Percentiles rank a stretch among this genome's conserved stretches.
These are phyloP conservation scores for Plagiodera versicolora DNA, from an alignment of 2,888 invertebrate species.

Conservation along the genomic window DNA sequence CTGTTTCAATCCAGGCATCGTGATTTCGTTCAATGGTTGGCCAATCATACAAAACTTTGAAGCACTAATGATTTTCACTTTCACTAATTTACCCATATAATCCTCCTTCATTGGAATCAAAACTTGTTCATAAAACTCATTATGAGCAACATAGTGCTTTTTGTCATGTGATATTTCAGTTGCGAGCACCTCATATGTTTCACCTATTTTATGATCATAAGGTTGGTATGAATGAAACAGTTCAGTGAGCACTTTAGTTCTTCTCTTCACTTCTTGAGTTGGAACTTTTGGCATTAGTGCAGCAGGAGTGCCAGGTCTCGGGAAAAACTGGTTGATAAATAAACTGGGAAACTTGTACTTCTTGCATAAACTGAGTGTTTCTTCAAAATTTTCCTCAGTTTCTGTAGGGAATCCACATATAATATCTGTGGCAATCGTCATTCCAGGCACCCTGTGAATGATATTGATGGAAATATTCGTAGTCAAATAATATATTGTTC, in stretches of 20 bases:
- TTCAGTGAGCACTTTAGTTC: conserved; percentile 86
- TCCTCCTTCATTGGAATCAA: conserved; percentile 76
- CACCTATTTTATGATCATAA: conserved; percentile 70
- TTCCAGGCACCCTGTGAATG: conserved; percentile 80
- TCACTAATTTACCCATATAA: conserved; percentile 81
- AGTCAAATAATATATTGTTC: too few relatives aligned
- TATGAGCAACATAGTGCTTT: conserved; percentile 90
- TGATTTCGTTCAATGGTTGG: conserved; percentile 61
- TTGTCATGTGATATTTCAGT: conserved; percentile 93
- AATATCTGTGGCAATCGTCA: conserved; percentile 96
- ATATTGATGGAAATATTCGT: too few relatives aligned
- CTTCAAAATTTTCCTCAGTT: conserved; percentile 84
- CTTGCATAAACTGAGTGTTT: conserved; percentile 80
- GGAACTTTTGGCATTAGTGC: conserved; percentile 85
- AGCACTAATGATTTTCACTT: conserved; percentile 70
- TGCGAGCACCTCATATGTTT: conserved; percentile 77
- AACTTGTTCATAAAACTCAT: conserved; percentile 93
- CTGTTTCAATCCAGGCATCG: conserved; percentile 57
- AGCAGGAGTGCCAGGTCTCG: conserved; percentile 94
- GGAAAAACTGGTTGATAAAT: conserved; percentile 98
- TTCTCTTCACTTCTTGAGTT: conserved; percentile 82
- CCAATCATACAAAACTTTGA: conserved; percentile 81
- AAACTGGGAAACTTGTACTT: conserved; percentile 90
- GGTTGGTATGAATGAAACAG: conserved; percentile 89
- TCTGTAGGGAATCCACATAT: conserved; percentile 99